Evolutionary conservation across 2,797 vertebrate genomes (phyloP).

Genomic region (Sebastes aleutianus): DNA sequence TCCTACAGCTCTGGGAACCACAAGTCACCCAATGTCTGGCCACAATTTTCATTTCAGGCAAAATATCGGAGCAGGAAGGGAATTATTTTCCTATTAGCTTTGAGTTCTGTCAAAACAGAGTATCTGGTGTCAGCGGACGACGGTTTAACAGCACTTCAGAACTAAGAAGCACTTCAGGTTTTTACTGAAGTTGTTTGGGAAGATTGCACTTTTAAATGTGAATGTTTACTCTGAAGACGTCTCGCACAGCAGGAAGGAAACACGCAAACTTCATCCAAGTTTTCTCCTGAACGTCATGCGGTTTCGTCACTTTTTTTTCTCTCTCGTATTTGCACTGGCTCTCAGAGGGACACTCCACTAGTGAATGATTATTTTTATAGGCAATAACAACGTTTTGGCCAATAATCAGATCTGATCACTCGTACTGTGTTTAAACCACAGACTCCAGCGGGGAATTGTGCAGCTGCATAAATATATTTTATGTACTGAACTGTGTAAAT

Average conservation of each 20-base stretch:
- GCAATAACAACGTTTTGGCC: conserved; percentile 52
- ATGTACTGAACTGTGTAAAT: conserved; percentile 19
- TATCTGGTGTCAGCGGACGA: conserved; percentile 58
- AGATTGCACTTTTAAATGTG: not conserved
- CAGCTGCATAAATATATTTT: conserved; percentile 55
- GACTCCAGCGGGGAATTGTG: conserved; percentile 44
- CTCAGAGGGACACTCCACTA: conserved; percentile 23
- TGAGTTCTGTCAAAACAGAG: conserved; percentile 68
- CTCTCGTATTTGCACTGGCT: conserved; percentile 43
- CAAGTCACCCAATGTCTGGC: conserved; percentile 53
- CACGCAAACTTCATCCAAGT: not conserved
- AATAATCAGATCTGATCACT: conserved; percentile 55
- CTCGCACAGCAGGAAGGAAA: conserved; percentile 37
- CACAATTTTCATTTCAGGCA: conserved; percentile 53
- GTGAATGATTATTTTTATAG: conserved; percentile 51
- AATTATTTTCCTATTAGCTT: conserved; percentile 68
- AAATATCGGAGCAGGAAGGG: conserved; percentile 35
- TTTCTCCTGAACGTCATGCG: not conserved
- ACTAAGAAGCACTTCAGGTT: conserved; percentile 19
- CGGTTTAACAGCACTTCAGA: conserved; percentile 28
- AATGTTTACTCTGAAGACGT: not conserved
- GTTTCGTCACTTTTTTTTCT: conserved; percentile 11
- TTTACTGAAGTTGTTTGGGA: conserved; percentile 5
- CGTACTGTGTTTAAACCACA: conserved; percentile 46
- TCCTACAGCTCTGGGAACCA: conserved; percentile 34